Evolutionary conservation across 2,888 invertebrate species (phyloP).

Genomic region (Eretmocerus hayati): DNA sequence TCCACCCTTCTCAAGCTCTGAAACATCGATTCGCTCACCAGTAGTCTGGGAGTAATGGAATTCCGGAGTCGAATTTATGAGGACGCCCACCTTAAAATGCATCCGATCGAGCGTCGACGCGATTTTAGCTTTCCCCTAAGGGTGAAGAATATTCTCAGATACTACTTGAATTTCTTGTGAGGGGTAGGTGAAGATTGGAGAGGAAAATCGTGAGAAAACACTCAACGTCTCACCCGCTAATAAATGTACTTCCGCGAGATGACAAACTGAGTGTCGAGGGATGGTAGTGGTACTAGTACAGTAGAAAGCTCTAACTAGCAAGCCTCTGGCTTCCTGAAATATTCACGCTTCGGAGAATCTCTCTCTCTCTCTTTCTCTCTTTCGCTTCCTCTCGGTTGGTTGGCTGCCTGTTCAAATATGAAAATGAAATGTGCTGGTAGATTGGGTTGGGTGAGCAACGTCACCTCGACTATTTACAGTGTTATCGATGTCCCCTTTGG

Average conservation of each 20-base stretch:
- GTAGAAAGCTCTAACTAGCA: too few relatives aligned
- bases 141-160: constrained; percentile 3
- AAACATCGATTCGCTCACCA: constrained; percentile 34
- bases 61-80: constrained; percentile 41
- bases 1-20: constrained; percentile 25
- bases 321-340: too few relatives aligned
- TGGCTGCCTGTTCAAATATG: too few relatives aligned
- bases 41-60: constrained; percentile 39
- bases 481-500: too few relatives aligned
- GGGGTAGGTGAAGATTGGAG: background rate
- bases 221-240: constrained; percentile 7
- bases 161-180: too few relatives aligned
- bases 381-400: too few relatives aligned
- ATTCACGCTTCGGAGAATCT: too few relatives aligned
- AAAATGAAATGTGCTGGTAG: too few relatives aligned
- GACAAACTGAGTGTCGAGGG: constrained; percentile 1
- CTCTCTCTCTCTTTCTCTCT: too few relatives aligned
- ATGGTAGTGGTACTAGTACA: background rate
- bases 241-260: constrained; percentile 10
- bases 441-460: too few relatives aligned
- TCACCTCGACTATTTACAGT: too few relatives aligned
- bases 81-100: constrained; percentile 16
- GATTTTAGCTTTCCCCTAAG: background rate
- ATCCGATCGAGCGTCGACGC: background rate
- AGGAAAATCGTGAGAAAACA: constrained; percentile 9